Evolutionary conservation across 2,888 invertebrate species (phyloP), one percentile per base, ranked within the genome.

Genomic region (Caenorhabditis becei): DNA sequence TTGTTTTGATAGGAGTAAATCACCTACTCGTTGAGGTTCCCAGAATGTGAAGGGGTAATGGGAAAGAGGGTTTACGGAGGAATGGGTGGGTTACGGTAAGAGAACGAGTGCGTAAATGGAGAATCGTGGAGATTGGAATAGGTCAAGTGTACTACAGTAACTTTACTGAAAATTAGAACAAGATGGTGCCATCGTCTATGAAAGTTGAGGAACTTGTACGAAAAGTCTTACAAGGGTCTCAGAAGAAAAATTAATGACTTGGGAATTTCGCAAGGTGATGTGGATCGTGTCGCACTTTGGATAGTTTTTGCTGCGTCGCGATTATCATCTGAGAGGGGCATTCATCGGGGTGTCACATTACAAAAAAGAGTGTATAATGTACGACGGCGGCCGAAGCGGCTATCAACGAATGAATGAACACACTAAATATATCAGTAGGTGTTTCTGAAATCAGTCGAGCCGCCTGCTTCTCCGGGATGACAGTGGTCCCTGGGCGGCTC

Each of bases 401-500:
- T 74, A 74, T 74, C 74, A 74, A 58, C 56, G 72, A 49, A 63
- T 51, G 54, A 56, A 61, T 61, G 74, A 74, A 74, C 72, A 72
- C 72, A 63, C 56, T 58, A 59, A 44, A 71, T 71, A 53, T 74
- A 74, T 74, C 65, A 74, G 74, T 66, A 74, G 74, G 74, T 66
- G 74, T 74, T 74, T 74, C 74, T 74, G 74, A 74, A 74, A 74
- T 74, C 74, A 59, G 56, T 65, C 23, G 63, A 62, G 44, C 56
- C 62, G 44, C 49, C 74, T 74, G 65, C 49, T 49, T 41, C 65
- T 74, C 66, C 24, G 14, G 20, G 4, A 8, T 51, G 51, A n/a
- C 5, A 51, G 24, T 10, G 32, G 24, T 70, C 53, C 26, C 61
- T 61, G 54, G 18, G n/a, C 44, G 61, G 62, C 41, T 53, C 61